These are phyloP conservation scores for Heptranchias perlo DNA, from an alignment of 2,113 vertebrate genomes.

Conservation along the genomic window DNA sequence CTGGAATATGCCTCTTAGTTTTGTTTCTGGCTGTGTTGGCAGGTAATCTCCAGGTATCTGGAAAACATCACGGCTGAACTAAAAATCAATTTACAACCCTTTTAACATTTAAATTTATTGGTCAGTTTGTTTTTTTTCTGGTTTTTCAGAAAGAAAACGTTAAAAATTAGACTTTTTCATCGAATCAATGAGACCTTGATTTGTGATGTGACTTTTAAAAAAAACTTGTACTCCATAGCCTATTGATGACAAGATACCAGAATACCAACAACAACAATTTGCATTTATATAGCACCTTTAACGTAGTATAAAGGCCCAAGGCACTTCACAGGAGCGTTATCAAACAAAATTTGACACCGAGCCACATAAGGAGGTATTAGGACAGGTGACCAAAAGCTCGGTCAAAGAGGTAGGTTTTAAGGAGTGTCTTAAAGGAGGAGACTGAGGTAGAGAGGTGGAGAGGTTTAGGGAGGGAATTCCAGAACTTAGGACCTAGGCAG, in stretches of 20 bases:
- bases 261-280: neutral
- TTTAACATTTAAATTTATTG: neutral
- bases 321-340: no score
- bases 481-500: no score
- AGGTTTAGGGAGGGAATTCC: no score
- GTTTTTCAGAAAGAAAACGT: neutral
- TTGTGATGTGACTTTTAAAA: neutral
- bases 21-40: neutral
- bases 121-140: neutral
- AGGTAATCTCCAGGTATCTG: neutral
- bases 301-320: no score
- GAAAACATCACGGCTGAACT: neutral
- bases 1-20: neutral
- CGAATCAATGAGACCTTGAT: neutral
- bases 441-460: no score
- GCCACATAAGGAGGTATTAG: no score
- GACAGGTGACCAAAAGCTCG: no score
- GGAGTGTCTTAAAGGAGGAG: no score
- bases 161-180: neutral
- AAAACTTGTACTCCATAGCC: neutral
- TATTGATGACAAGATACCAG: neutral
- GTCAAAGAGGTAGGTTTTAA: no score
- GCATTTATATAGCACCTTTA: no score
- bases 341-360: no score
- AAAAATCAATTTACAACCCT: neutral